Evolutionary conservation across 2,797 vertebrate genomes (phyloP), one percentile per base, ranked within the genome.

Genomic region (Dendrocincla fuliginosa): DNA sequence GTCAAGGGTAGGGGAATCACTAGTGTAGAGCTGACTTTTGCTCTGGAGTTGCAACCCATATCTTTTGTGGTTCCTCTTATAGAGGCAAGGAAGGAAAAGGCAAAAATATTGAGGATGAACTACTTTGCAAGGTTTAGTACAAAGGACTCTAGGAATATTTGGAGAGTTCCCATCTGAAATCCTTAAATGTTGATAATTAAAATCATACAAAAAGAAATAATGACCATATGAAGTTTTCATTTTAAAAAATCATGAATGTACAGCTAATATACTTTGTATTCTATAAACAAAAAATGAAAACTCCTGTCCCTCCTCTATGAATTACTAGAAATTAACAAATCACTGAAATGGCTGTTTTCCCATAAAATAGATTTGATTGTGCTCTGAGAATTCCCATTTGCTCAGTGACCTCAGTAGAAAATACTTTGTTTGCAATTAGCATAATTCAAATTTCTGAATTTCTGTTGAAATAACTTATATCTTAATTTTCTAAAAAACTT

Each of bases 161-260:
- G 35, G 8, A 16, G 69, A 57, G 16, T 19, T 82, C 84, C 7
- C 4, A 9, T 25, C 13, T 57, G 37, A 37, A 91, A 33, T 41
- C 13, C 60, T 75, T n/a, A 37, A 4, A 7, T 63, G 90, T 92
- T 82, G 53, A 49, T 63, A 90, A 82, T 32, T 92, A 44, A 95
- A 93, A 61, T 20, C 13, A 30, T 41, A 11, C 9, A 68, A 57
- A 87, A 84, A 50, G 32, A 53, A 16, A 44, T 18, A 78, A 35
- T 35, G 57, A 23, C 16, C 53, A 39, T 19, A 7, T 44, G 50
- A 82, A 52, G 30, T 65, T 74, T 74, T 69, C 10, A 30, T 70
- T 68, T 24, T 4, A 55, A 20, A 50, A 65, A 69, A 47, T 6
- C 1, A 17, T 33, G 24, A 55, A 33, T 25, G 4, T 65, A 35